These are phyloP conservation scores for Zaprionus camerounensis DNA, from an alignment of 1,140 invertebrate genomes.

Conservation along the genomic window DNA sequence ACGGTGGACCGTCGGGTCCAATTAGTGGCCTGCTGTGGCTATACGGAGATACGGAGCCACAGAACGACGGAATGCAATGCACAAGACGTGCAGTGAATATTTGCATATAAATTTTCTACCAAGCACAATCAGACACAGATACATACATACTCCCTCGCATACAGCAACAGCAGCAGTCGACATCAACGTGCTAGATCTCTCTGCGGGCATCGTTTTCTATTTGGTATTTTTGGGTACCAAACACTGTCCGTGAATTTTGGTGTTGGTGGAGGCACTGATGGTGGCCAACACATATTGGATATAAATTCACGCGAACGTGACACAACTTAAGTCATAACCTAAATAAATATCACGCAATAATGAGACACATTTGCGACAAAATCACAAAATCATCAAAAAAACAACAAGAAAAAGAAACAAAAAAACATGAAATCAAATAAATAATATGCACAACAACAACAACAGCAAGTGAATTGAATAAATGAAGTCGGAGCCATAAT, in stretches of 20 bases:
- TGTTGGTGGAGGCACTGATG: slow-evolving; percentile 37
- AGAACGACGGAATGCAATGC: slow-evolving; percentile 57
- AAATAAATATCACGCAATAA: slow-evolving; percentile 83
- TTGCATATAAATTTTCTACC: slow-evolving; percentile 75
- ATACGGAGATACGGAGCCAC: slow-evolving; percentile 2
- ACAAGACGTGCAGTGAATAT: slow-evolving; percentile 77
- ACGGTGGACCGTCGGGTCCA: slow-evolving; percentile 69
- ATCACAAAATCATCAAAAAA: slow-evolving; percentile 46
- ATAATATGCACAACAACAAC: slow-evolving; percentile 20
- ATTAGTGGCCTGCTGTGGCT: slow-evolving; percentile 72
- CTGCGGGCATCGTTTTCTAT: slow-evolving; percentile 65
- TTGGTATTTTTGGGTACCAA: slow-evolving; percentile 15
- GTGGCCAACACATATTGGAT: slow-evolving; percentile 80
- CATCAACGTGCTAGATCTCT: slow-evolving; percentile 54
- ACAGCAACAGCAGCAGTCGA: neutral
- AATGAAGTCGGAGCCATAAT: slow-evolving; percentile 14
- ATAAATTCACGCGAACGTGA: slow-evolving; percentile 79
- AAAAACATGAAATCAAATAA: slow-evolving; percentile 32
- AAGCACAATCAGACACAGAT: slow-evolving; percentile 42
- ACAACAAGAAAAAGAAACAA: slow-evolving; percentile 14
- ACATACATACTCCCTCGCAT: slow-evolving; percentile 26
- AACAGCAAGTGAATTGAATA: neutral
- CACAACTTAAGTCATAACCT: slow-evolving; percentile 83
- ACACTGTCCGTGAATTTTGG: slow-evolving; percentile 60
- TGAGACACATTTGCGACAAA: slow-evolving; percentile 80